Conservation (phyloP, 2,888 invertebrate genomes). For the Phengaris arion region DNA sequence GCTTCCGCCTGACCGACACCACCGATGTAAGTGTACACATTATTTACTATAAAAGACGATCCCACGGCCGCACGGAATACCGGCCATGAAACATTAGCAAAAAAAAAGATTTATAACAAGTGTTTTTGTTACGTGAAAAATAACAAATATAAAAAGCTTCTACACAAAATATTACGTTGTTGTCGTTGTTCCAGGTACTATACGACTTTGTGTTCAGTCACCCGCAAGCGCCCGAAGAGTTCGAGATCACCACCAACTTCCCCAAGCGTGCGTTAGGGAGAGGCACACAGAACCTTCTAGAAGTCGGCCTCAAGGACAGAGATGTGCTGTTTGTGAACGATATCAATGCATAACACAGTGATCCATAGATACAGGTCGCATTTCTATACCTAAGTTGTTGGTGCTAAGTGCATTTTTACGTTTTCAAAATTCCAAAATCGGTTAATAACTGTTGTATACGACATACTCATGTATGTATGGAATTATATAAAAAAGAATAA, state of each 20-base stretch:
- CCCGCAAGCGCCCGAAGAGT: constrained; percentile 93
- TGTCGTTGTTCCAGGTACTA: constrained; percentile 83
- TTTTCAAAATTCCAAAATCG: not conserved
- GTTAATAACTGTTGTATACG: not conserved
- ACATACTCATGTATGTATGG: constrained; percentile 1
- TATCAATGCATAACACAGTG: constrained; percentile 85
- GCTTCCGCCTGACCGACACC: constrained; percentile 90
- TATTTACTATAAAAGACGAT: too few relatives aligned
- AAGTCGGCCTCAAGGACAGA: constrained; percentile 91
- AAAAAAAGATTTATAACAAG: too few relatives aligned
- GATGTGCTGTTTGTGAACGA: constrained; percentile 97
- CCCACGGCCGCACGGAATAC: too few relatives aligned
- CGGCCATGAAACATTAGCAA: too few relatives aligned
- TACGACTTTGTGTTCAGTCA: constrained; percentile 98
- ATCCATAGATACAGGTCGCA: constrained; percentile 13
- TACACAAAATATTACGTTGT: not conserved
- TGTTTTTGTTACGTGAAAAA: not conserved
- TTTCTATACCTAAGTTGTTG: not conserved
- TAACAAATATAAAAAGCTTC: too few relatives aligned
- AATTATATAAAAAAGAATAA: not conserved
- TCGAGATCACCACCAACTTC: constrained; percentile 97
- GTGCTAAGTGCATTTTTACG: constrained; percentile 23
- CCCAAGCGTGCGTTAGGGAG: constrained; percentile 91
- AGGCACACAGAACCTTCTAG: constrained; percentile 80
- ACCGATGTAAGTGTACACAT: constrained; percentile 82